A percentile compares a stretch with the other conserved stretches of the same genome.
These are phyloP conservation scores for Macrochelys suwanniensis DNA, from an alignment of 2,797 vertebrate genomes.

Conservation along the genomic window DNA sequence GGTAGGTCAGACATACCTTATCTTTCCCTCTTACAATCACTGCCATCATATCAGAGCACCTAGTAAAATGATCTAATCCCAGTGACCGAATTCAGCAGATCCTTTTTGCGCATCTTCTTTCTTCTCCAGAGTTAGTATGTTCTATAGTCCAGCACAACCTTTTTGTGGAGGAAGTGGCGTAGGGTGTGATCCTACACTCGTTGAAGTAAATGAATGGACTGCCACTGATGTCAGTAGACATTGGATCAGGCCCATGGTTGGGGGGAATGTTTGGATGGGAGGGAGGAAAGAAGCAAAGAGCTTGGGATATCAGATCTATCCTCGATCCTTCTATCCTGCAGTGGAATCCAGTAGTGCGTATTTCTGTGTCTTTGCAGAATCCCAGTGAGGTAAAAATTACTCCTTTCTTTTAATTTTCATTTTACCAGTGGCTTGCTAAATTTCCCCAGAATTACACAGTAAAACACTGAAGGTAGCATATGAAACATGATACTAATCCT, in stretches of 20 bases:
- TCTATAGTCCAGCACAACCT: neutral
- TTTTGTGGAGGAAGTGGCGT: neutral
- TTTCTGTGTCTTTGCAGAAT: neutral
- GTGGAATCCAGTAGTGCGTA: neutral
- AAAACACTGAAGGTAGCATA: neutral
- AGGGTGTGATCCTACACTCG: accelerated
- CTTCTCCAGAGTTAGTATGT: neutral
- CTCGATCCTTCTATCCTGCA: neutral
- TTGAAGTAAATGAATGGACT: neutral
- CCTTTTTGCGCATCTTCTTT: conserved; percentile 25
- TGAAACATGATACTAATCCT: neutral
- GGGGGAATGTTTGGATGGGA: neutral
- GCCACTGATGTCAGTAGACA: neutral
- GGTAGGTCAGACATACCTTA: neutral
- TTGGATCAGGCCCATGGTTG: neutral
- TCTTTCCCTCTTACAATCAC: conserved; percentile 27
- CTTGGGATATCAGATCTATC: neutral
- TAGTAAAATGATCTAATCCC: conserved; percentile 37
- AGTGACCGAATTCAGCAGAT: neutral
- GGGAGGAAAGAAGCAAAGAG: neutral
- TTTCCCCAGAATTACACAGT: neutral
- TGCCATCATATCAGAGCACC: neutral
- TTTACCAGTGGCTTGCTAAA: neutral
- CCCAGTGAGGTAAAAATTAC: neutral
- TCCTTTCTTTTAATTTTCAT: neutral